phyloP scores from a whole-genome alignment of 2,797 vertebrate genomes.

The Otolemur crassicaudatus region DNA sequence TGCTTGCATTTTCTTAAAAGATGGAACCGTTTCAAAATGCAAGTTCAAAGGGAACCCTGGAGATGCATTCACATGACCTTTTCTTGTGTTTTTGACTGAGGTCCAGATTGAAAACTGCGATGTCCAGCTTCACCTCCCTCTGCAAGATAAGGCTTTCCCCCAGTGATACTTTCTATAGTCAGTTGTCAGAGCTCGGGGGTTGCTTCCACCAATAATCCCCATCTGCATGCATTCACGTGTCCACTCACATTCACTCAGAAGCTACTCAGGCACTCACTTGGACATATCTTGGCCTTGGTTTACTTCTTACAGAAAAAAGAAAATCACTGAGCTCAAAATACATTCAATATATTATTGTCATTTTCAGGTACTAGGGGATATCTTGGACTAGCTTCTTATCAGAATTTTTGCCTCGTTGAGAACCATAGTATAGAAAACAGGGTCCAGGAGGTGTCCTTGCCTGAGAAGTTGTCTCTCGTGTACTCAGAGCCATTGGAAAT shows the following conservation, averaged over 20 bases:
- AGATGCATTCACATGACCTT: not conserved
- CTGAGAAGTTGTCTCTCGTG: not conserved
- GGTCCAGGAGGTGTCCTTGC: not conserved
- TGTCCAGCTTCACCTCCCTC: not conserved
- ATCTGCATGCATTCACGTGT: not conserved
- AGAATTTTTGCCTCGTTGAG: not conserved
- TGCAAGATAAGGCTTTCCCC: not conserved
- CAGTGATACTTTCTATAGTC: not conserved
- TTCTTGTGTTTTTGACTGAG: slow-evolving; percentile 7
- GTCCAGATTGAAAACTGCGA: not conserved
- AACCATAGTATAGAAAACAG: not conserved
- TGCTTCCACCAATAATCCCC: not conserved
- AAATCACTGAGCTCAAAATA: not conserved
- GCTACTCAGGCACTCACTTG: not conserved
- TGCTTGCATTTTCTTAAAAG: slow-evolving; percentile 27
- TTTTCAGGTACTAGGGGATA: not conserved
- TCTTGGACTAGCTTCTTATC: not conserved
- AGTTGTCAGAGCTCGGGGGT: too few relatives aligned
- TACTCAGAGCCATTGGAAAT: not conserved
- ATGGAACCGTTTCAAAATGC: slow-evolving; percentile 23
- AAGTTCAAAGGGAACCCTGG: not conserved
- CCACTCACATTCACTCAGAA: not conserved
- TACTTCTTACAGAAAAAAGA: not conserved
- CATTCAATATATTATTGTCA: not conserved
- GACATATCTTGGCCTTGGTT: not conserved